Evolutionary conservation across 2,113 vertebrate genomes (phyloP), one percentile per base, ranked within the genome.

Genomic region (Rhinopomastus cyanomelas): DNA sequence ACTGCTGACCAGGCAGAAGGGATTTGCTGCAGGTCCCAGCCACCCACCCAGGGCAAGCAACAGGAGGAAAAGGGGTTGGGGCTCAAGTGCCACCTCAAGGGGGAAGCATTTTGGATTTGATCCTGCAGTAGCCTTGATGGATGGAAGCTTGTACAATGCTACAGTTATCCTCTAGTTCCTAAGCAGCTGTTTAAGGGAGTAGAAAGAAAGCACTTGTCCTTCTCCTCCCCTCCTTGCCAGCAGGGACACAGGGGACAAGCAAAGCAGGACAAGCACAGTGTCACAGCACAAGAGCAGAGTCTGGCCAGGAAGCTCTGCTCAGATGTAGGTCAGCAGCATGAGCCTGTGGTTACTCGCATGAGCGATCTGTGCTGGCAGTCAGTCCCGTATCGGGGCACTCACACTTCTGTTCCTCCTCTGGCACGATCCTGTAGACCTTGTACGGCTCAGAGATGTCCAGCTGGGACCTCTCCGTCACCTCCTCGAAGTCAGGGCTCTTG

Each of bases 401-500:
- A 99, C 99, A 95, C 90, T 99, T 99, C 93, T 99, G 99, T 78
- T 99, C 99, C 42, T 99, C 99, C 91, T 99, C 99, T 0, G 99
- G 98, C 52, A 99, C 98, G 1, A 99, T 99, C 86, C 99, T 98
- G 42, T 99, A 99, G 71, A 99, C 99, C 96, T 99, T 99, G 94
- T 99, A 99, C 2, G 99, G 99, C 89, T 99, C 99, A 0, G 99
- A 99, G 80, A 99, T 99, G 97, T 99, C 99, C 88, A 99, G 96
- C 95, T 99, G 99, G 42, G 99, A 99, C 82, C 99, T 97, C 18
- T 99, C 99, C 0, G 98, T 98, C 91, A 98, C 99, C 97, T 99
- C 99, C 97, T 99, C 99, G 53, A 99, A 99, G 94, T 99, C 99
- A 0, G 99, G 99, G 94, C 99, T 99, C 97, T 99, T 99, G 95